Evolutionary conservation across 2,113 vertebrate species (phyloP).

Genomic region (Austrofundulus limnaeus): DNA sequence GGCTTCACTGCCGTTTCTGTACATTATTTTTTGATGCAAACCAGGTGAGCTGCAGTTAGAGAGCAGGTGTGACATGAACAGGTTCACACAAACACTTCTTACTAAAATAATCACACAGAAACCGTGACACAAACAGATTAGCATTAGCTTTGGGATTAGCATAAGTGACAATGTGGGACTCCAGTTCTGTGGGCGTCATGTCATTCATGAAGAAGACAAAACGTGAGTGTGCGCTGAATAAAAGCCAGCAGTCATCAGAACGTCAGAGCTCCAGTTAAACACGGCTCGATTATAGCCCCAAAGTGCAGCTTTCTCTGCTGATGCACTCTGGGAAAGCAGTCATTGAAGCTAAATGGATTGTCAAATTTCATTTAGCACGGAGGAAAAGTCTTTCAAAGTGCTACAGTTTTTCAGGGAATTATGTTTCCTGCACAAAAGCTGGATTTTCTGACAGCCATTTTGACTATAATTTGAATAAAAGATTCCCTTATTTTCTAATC

Average conservation of each 20-base stretch:
- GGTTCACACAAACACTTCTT: too few relatives aligned
- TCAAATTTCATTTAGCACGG: background rate
- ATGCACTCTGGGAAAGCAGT: background rate
- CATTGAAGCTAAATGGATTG: background rate
- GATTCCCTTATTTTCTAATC: background rate
- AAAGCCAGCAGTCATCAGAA: conserved; percentile 36
- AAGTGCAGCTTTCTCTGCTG: background rate
- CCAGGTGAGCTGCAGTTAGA: too few relatives aligned
- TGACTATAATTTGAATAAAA: background rate
- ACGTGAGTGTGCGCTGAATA: background rate
- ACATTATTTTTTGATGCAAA: too few relatives aligned
- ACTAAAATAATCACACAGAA: background rate
- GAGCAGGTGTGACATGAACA: too few relatives aligned
- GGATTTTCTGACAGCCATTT: background rate
- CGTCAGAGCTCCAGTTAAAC: background rate
- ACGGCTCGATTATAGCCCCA: background rate
- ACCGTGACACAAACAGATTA: background rate
- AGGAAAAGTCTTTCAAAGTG: background rate
- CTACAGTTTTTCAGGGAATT: background rate
- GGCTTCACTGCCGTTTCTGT: too few relatives aligned
- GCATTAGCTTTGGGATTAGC: background rate
- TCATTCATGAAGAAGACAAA: conserved; percentile 15
- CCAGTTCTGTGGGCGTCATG: background rate
- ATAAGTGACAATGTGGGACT: background rate
- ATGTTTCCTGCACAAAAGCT: background rate